phyloP scores from a whole-genome alignment of 2,113 vertebrate species.

The Atlantisia rogersi region DNA sequence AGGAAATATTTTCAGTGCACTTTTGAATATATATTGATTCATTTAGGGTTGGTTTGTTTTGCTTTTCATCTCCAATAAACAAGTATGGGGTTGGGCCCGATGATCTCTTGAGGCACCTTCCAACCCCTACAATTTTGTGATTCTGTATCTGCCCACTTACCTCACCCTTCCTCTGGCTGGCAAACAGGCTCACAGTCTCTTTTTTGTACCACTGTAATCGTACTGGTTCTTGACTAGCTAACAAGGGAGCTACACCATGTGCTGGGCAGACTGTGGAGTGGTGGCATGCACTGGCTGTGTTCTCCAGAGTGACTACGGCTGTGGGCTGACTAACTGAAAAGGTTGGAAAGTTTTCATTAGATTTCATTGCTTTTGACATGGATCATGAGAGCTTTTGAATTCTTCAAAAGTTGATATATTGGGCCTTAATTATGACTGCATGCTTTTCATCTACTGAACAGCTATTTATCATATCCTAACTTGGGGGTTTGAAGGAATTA shows the following conservation, averaged over 20 bases:
- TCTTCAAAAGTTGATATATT: background rate
- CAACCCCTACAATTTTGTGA: too few species aligned
- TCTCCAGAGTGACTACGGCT: background rate
- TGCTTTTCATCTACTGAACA: background rate
- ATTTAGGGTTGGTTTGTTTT: constrained; percentile 27
- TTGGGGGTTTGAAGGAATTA: background rate
- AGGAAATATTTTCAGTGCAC: constrained; percentile 46
- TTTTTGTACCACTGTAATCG: background rate
- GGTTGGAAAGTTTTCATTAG: background rate
- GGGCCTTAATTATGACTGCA: background rate
- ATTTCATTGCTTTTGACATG: background rate
- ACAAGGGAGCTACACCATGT: background rate
- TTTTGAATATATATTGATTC: constrained; percentile 32
- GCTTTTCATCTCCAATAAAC: constrained; percentile 40
- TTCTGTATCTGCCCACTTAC: background rate
- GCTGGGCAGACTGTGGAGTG: background rate
- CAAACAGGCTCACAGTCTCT: background rate
- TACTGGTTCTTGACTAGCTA: background rate
- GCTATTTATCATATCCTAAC: background rate
- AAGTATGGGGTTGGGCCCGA: background rate
- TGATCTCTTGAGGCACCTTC: too few species aligned
- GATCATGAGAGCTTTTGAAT: background rate
- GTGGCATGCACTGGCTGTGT: background rate
- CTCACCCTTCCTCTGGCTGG: constrained; percentile 5
- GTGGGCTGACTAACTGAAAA: background rate